Conservation (phyloP, 2,888 invertebrate species). For the Trichacis sp. region DNA sequence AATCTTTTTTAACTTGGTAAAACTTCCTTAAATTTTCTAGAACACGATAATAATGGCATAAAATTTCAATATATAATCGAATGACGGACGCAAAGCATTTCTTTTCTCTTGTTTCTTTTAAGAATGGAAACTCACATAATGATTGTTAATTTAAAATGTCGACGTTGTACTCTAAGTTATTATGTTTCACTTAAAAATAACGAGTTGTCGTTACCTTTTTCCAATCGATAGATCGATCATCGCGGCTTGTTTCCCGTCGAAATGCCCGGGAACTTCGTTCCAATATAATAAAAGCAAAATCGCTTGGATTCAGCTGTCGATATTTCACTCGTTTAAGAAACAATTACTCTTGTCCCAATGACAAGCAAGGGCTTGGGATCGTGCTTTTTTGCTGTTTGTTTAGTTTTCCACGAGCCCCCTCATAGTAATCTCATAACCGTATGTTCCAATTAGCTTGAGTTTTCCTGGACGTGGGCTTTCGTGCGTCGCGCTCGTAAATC, state of each 20-base stretch:
- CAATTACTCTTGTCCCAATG: neutral
- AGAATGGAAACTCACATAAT: too few relatives aligned
- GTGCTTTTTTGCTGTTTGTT: conserved; percentile 1
- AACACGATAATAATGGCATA: too few relatives aligned
- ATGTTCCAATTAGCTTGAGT: conserved; percentile 30
- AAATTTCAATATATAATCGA: too few relatives aligned
- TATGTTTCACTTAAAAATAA: too few relatives aligned
- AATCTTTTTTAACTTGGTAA: too few relatives aligned
- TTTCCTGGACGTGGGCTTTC: conserved; percentile 24
- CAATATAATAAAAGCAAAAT: neutral
- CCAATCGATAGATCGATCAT: neutral
- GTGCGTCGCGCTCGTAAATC: conserved; percentile 30
- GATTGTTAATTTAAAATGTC: neutral
- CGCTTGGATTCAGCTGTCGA: neutral
- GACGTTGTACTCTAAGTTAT: neutral
- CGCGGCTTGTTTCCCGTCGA: neutral
- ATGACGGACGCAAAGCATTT: too few relatives aligned
- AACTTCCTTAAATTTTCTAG: too few relatives aligned
- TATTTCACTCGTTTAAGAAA: neutral
- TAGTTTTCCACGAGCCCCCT: conserved; percentile 8
- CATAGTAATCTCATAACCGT: conserved; percentile 28
- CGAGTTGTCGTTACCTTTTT: neutral
- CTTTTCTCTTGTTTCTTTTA: neutral
- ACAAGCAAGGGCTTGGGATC: neutral
- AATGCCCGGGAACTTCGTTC: neutral